A percentile compares a stretch with the other conserved stretches of the same genome.
Conservation (phyloP, 2,888 invertebrate species). For the Ormyrus nitidulus region DNA sequence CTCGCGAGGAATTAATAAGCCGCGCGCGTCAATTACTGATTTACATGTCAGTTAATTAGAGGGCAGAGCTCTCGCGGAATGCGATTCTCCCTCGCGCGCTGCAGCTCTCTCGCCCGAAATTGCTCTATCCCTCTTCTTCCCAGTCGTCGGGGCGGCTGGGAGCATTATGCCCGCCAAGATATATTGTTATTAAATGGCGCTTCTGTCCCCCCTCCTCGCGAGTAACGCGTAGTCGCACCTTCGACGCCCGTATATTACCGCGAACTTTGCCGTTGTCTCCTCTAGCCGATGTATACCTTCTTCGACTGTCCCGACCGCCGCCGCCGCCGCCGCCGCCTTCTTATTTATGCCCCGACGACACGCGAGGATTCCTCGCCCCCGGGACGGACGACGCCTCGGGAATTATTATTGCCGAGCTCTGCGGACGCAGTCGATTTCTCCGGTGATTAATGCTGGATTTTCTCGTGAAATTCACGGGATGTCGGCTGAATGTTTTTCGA, state of each 20-base stretch:
- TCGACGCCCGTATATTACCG: conserved; percentile 58
- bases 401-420: conserved; percentile 14
- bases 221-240: conserved; percentile 57
- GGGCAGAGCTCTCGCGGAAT: conserved; percentile 5
- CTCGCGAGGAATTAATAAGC: conserved; percentile 5
- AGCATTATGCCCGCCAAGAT: conserved; percentile 68
- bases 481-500: background rate
- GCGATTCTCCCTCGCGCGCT: conserved; percentile 6
- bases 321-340: conserved; percentile 40
- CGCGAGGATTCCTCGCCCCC: conserved; percentile 55
- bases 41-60: conserved; percentile 48
- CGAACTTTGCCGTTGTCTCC: conserved; percentile 6
- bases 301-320: conserved; percentile 22
- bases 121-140: conserved; percentile 37
- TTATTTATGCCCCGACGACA: conserved; percentile 62
- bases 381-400: background rate
- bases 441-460: conserved; percentile 30
- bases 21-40: conserved; percentile 46
- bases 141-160: conserved; percentile 7
- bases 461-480: background rate
- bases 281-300: conserved; percentile 31
- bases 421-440: background rate
- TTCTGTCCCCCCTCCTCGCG: conserved; percentile 69
- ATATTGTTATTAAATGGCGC: conserved; percentile 75
- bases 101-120: conserved; percentile 3